Percentiles rank a stretch among this genome's conserved stretches.
phyloP scores from a whole-genome alignment of 2,888 invertebrate genomes.

The Zonitis immaculata region DNA sequence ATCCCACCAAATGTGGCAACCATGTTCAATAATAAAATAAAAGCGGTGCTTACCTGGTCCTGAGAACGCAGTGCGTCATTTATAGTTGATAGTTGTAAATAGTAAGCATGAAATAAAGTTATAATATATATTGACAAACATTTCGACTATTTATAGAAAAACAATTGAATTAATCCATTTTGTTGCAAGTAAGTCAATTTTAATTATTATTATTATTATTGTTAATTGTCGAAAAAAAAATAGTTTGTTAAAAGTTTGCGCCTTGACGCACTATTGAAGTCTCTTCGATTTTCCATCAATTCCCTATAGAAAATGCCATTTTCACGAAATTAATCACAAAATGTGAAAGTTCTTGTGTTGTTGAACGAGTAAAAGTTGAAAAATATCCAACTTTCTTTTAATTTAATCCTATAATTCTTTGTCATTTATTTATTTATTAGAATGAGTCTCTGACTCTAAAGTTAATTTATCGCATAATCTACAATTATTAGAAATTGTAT shows the following conservation, averaged over 20 bases:
- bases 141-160: too few relatives aligned
- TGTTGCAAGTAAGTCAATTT: background rate
- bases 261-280: background rate
- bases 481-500: background rate
- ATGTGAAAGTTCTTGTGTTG: background rate
- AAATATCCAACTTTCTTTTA: background rate
- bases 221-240: too few relatives aligned
- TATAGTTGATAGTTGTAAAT: background rate
- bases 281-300: background rate
- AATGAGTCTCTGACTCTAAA: too few relatives aligned
- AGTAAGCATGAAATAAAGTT: background rate
- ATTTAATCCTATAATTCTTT: background rate
- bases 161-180: background rate
- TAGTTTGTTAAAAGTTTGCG: too few relatives aligned
- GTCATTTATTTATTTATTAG: too few relatives aligned
- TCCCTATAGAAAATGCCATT: background rate
- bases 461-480: background rate
- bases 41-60: conserved; percentile 39
- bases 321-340: too few relatives aligned
- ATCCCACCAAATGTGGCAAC: conserved; percentile 32
- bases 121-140: background rate
- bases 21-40: conserved; percentile 18
- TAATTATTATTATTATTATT: too few relatives aligned
- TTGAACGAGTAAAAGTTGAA: background rate
- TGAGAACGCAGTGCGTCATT: conserved; percentile 18